phyloP scores from a whole-genome alignment of 2,888 invertebrate genomes.

The Tipula confusa region DNA sequence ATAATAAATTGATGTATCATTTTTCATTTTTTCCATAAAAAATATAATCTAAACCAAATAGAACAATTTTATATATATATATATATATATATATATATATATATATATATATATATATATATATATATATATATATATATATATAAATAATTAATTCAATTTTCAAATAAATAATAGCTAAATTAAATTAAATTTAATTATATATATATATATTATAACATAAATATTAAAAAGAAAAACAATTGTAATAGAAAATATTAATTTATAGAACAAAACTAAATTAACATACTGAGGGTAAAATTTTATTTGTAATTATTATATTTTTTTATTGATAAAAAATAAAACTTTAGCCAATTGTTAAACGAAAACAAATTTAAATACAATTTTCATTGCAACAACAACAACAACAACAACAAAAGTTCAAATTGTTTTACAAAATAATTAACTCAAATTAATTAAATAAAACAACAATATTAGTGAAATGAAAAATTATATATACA shows the following conservation, averaged over 20 bases:
- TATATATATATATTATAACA: slow-evolving; percentile 31
- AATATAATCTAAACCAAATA: background rate
- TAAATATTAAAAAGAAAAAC: too few relatives aligned
- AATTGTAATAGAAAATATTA: slow-evolving; percentile 13
- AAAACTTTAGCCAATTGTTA: background rate
- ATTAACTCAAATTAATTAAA: background rate
- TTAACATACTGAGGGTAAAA: slow-evolving; percentile 8
- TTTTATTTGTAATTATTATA: slow-evolving; percentile 12
- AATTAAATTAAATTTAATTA: slow-evolving; percentile 31
- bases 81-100: background rate
- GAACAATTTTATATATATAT: background rate
- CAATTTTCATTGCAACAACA: background rate
- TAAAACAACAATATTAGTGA: slow-evolving; percentile 20
- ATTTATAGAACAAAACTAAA: background rate
- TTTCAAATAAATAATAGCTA: slow-evolving; percentile 31
- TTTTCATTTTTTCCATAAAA: background rate
- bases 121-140: background rate
- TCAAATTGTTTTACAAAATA: background rate
- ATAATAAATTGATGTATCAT: slow-evolving; percentile 1
- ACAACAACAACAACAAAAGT: background rate
- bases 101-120: background rate
- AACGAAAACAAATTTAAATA: background rate
- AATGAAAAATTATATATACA: slow-evolving; percentile 31
- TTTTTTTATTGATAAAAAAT: background rate
- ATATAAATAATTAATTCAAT: slow-evolving; percentile 29